phyloP scores from a whole-genome alignment of 2,888 invertebrate genomes.

The Limnephilus auricula region DNA sequence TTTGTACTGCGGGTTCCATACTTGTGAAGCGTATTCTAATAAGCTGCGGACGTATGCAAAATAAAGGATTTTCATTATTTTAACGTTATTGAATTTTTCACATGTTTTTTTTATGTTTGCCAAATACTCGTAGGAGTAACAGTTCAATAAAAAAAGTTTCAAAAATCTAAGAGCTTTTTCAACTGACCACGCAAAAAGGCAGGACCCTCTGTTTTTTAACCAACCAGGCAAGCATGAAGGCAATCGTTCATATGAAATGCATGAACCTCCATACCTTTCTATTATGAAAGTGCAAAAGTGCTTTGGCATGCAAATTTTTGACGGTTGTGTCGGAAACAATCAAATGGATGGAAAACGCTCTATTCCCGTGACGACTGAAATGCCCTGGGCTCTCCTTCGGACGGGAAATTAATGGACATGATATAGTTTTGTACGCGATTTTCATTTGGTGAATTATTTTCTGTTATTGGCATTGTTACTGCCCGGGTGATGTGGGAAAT shows the following conservation, averaged over 20 bases:
- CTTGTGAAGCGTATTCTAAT: too few relatives aligned
- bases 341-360: constrained; percentile 44
- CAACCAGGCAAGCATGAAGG: not conserved
- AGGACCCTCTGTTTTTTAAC: not conserved
- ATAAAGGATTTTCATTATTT: too few relatives aligned
- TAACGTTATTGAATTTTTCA: too few relatives aligned
- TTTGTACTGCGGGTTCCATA: too few relatives aligned
- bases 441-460: constrained; percentile 49
- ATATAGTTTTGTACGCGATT: constrained; percentile 21
- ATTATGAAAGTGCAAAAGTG: constrained; percentile 35
- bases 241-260: constrained; percentile 2
- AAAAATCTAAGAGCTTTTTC: not conserved
- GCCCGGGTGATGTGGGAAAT: constrained; percentile 25
- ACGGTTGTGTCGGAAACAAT: constrained; percentile 56
- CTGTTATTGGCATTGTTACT: constrained; percentile 40
- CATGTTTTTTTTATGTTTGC: too few relatives aligned
- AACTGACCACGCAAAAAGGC: not conserved
- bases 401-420: constrained; percentile 35
- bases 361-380: constrained; percentile 6
- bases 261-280: not conserved
- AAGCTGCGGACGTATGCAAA: too few relatives aligned
- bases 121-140: too few relatives aligned
- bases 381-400: constrained; percentile 16
- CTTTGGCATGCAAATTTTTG: constrained; percentile 60
- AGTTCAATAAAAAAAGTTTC: not conserved